These are phyloP conservation scores for Mus caroli DNA, from an alignment of 2,797 vertebrate genomes.

Conservation along the genomic window DNA sequence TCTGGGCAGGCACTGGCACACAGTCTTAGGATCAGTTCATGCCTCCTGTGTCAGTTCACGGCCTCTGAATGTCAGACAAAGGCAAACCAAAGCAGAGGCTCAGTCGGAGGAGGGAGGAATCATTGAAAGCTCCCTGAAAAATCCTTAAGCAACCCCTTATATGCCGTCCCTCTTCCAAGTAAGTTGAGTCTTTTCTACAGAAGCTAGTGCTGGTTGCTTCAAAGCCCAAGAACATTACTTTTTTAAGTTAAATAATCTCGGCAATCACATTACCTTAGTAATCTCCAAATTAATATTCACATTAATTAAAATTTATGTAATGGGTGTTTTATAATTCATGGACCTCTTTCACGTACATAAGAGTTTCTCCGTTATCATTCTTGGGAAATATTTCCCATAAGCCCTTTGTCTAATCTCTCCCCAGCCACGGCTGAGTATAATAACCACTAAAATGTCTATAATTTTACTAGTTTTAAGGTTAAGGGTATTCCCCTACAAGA, in stretches of 20 bases:
- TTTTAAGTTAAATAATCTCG: constrained; percentile 48
- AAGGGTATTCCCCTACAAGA: background rate
- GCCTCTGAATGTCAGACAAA: background rate
- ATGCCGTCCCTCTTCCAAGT: background rate
- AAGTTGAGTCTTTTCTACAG: constrained; percentile 8
- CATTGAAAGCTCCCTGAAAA: background rate
- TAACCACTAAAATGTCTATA: constrained; percentile 52
- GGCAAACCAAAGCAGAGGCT: background rate
- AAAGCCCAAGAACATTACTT: constrained; percentile 36
- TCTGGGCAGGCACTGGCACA: background rate
- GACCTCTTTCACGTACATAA: constrained; percentile 14
- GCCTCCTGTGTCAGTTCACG: background rate
- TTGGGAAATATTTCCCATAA: constrained; percentile 44
- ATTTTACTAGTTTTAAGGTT: constrained; percentile 44
- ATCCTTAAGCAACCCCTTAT: background rate
- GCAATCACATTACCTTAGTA: constrained; percentile 53
- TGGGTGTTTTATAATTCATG: constrained; percentile 41
- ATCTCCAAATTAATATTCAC: constrained; percentile 39
- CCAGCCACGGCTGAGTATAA: background rate
- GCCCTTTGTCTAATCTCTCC: background rate
- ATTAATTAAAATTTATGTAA: constrained; percentile 55
- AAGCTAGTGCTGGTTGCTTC: background rate
- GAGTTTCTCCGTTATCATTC: constrained; percentile 40
- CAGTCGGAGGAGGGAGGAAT: background rate
- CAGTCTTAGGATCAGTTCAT: background rate